Evolutionary conservation across 1,140 invertebrate genomes (phyloP).

Genomic region (Pentalonia nigronervosa): DNA sequence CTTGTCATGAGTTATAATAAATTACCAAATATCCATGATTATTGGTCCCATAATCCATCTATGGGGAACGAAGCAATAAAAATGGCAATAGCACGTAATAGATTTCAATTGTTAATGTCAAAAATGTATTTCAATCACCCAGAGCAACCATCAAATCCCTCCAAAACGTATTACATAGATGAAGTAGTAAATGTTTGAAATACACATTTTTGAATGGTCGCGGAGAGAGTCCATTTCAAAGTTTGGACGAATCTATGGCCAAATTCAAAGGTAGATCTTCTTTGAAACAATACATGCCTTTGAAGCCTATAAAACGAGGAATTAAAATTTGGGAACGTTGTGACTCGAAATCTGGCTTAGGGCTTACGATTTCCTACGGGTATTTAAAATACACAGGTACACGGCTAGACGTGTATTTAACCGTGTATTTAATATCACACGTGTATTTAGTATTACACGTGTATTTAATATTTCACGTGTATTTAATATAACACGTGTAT

Average conservation of each 20-base stretch:
- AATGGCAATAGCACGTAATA: neutral
- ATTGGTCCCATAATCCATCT: constrained; percentile 1
- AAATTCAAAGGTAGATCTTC: neutral
- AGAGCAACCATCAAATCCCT: neutral
- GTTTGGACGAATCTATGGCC: neutral
- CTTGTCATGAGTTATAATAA: neutral
- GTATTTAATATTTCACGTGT: no score
- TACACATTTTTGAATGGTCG: neutral
- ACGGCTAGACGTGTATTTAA: no score
- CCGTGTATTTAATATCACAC: no score
- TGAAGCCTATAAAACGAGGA: no score
- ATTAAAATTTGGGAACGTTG: no score
- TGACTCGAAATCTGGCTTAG: no score
- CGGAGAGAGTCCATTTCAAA: neutral
- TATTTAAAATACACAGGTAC: no score
- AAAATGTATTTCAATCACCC: neutral
- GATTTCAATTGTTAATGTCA: no score
- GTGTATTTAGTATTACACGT: no score
- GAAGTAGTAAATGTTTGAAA: neutral
- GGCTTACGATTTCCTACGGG: no score
- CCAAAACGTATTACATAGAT: neutral
- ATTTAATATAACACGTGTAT: no score
- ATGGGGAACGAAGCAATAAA: neutral
- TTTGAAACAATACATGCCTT: neutral
- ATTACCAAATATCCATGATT: neutral